A percentile compares a stretch with the other conserved stretches of the same genome.
Conservation (phyloP, 2,797 vertebrate genomes). For the Sebastes flavidus region DNA sequence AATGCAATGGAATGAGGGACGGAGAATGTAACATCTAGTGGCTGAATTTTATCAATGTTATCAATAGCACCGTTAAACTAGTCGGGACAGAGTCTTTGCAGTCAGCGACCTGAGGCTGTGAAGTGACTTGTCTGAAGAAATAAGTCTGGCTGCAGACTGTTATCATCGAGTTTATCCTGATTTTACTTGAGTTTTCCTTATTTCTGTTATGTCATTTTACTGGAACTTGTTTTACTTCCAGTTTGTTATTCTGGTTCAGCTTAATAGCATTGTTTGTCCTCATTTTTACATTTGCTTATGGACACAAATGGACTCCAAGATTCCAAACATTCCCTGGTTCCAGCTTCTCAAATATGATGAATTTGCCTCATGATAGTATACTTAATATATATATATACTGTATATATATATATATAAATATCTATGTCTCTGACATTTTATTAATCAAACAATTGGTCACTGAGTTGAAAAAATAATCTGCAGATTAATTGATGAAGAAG, state of each 20-base stretch:
- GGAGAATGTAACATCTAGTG: too few relatives aligned
- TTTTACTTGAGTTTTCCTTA: neutral
- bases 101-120: neutral
- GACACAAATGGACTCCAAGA: neutral
- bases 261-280: neutral
- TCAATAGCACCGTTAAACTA: too few relatives aligned
- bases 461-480: neutral
- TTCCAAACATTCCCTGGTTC: neutral
- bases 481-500: neutral
- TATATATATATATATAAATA: too few relatives aligned
- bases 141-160: too few relatives aligned
- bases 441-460: neutral
- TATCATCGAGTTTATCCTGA: neutral
- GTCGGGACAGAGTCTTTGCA: neutral
- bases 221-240: neutral
- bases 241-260: neutral
- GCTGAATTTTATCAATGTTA: too few relatives aligned
- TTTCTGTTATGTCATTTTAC: neutral
- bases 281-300: neutral
- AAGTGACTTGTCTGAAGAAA: neutral
- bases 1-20: too few relatives aligned
- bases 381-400: neutral
- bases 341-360: neutral
- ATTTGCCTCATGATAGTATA: neutral
- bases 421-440: neutral